Base-by-base conservation (phyloP, 2,113 vertebrate genomes). In the Myrmecophaga tridactyla region DNA sequence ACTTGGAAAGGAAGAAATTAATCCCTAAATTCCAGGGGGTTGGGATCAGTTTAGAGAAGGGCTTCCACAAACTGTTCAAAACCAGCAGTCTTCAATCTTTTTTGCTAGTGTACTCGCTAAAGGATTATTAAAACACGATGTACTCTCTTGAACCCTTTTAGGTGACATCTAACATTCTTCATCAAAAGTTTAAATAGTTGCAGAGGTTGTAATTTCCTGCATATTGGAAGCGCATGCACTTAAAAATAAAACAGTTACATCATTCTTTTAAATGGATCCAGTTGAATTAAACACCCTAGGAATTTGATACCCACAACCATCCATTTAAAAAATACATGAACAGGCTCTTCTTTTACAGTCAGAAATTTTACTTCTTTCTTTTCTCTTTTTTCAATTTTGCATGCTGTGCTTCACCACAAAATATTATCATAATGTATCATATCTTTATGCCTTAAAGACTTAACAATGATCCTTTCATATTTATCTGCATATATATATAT, bases 311-410 rank as follows among this genome's bases (percentile, higher is more conserved):
- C 60, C 75, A 41, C 34, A 94, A 67, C n/a, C 27, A 90, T 36
- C 65, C 65, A 29, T 82, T 90, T 94, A 18, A 92, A 94, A 96
- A 89, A 97, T 36, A 90, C 67, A 92, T 46, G 69, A 76, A 48
- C 4, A 62, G 56, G 20, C 14, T 75, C 53, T 90, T 87, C 29
- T 80, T 25, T 62, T 70, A 62, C 23, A 63, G 51, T 67, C 65
- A 75, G 82, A 43, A 48, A 60, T 63, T 69, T 84, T 56, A 51
- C 14, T 29, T 81, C 18, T 62, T 67, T 95, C 18, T 14, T 53
- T 91, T 92, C 89, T 21, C 72, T 93, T 67, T 21, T 73, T 36
- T 92, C n/a, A 90, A 73, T 78, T 94, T 82, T 89, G 63, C 36
- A 43, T 48, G 69, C 20, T 41, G 39, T 67, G 29, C 31, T 86